Conservation (phyloP, 2,113 vertebrate species). For the Rhipidura dahli region DNA sequence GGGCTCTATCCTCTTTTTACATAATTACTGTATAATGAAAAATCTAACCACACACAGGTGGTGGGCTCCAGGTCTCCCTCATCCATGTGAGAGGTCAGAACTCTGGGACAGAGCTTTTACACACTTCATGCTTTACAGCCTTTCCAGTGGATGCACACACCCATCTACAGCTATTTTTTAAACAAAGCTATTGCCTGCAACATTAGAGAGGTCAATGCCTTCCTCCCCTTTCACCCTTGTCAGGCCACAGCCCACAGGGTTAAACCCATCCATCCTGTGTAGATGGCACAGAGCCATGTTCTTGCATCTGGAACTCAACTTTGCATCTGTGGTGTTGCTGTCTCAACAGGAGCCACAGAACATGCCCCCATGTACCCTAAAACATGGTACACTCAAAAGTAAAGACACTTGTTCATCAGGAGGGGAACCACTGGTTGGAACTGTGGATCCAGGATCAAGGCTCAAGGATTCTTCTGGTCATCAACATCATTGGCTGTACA, state of each 20-base stretch:
- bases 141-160: background rate
- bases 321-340: accelerated
- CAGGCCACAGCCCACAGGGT: background rate
- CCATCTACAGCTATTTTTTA: background rate
- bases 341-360: background rate
- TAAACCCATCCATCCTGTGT: background rate
- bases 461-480: background rate
- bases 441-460: too few species aligned
- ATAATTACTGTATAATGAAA: background rate
- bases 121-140: background rate
- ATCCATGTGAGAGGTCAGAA: background rate
- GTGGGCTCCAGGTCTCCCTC: background rate
- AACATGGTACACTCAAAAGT: background rate
- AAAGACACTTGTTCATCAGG: background rate
- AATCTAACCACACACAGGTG: background rate
- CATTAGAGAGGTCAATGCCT: background rate
- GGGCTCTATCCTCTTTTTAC: background rate
- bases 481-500: background rate
- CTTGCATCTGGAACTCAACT: background rate
- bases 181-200: background rate
- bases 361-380: background rate
- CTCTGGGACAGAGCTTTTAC: background rate
- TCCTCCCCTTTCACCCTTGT: background rate
- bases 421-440: background rate
- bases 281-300: background rate